These are phyloP conservation scores for Actinopyga echinites DNA, from an alignment of 53 echinoderm and acorn worm genomes.

Conservation along the genomic window DNA sequence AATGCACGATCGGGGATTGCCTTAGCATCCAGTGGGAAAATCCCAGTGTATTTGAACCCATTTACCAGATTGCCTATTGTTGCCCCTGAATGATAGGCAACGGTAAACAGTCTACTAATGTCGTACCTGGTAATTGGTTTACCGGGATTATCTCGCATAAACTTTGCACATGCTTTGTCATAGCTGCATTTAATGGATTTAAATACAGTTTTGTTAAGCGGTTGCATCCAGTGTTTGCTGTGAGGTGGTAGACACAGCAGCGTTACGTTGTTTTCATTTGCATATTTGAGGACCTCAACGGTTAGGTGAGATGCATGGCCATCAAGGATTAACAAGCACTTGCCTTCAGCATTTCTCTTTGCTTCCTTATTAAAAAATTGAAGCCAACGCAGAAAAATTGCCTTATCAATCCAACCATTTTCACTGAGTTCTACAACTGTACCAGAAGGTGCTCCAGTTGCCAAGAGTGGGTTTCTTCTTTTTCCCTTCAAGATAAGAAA, in stretches of 20 bases:
- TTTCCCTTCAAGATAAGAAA: constrained; percentile 52
- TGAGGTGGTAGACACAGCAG: constrained; percentile 51
- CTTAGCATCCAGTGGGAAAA: constrained; percentile 33
- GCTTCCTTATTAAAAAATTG: constrained; percentile 45
- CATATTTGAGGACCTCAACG: constrained; percentile 17
- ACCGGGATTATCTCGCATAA: constrained; percentile 25
- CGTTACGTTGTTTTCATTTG: constrained; percentile 37
- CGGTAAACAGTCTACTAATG: constrained; percentile 32
- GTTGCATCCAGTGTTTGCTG: constrained; percentile 56
- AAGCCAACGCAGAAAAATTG: constrained; percentile 56
- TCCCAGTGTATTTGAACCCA: constrained; percentile 41
- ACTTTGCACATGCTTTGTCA: constrained; percentile 14
- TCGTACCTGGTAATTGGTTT: constrained; percentile 50
- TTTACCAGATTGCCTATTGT: constrained; percentile 27
- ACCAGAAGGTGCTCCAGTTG: constrained; percentile 45
- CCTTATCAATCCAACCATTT: constrained; percentile 53
- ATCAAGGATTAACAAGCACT: constrained; percentile 56
- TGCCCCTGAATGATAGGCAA: constrained; percentile 39
- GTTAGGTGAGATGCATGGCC: constrained; percentile 56
- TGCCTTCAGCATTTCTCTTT: constrained; percentile 17
- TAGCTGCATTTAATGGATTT: constrained; percentile 44
- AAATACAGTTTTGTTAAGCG: constrained; percentile 45
- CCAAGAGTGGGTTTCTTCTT: constrained; percentile 27
- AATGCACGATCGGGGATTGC: constrained; percentile 40
- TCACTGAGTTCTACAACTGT: constrained; percentile 54